phyloP scores from a whole-genome alignment of 2,797 vertebrate genomes.

The Enteromius thamalakanensis region DNA sequence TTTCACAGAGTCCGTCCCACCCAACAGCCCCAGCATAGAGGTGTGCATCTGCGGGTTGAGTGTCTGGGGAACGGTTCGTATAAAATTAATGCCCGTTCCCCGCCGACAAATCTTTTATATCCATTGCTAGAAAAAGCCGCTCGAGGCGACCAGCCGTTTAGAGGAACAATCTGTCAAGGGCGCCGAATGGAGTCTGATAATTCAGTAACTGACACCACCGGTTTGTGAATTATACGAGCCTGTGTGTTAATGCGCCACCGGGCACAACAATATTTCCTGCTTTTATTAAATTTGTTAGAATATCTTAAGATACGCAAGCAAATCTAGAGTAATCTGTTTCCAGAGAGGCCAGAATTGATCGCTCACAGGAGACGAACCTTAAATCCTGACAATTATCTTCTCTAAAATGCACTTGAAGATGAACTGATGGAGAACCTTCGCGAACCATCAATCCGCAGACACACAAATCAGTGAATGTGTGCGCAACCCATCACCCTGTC shows the following conservation, averaged over 20 bases:
- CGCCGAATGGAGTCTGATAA: not conserved
- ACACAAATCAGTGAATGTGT: not conserved
- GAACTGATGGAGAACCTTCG: not conserved
- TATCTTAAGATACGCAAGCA: not conserved
- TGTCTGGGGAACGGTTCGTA: not conserved
- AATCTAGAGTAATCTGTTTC: not conserved
- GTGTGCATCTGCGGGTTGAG: not conserved
- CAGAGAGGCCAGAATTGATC: not conserved
- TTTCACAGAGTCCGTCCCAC: not conserved
- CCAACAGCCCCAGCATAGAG: not conserved
- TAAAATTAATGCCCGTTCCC: not conserved
- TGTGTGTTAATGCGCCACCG: not conserved
- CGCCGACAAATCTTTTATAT: not conserved
- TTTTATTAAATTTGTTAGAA: constrained; percentile 3
- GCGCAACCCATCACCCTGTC: not conserved
- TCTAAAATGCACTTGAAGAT: not conserved
- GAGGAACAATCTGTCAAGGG: constrained; percentile 11
- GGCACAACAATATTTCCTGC: not conserved
- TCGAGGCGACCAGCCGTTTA: not conserved
- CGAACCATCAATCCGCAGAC: constrained; percentile 20
- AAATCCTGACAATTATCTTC: not conserved
- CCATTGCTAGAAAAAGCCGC: not conserved
- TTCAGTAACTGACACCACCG: constrained; percentile 5
- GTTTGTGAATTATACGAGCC: not conserved
- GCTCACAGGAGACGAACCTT: not conserved